Percentiles rank a stretch among this genome's conserved stretches.
These are phyloP conservation scores for Drosophila nr. perissopoda DNA, from an alignment of 2,888 invertebrate species.

Conservation along the genomic window DNA sequence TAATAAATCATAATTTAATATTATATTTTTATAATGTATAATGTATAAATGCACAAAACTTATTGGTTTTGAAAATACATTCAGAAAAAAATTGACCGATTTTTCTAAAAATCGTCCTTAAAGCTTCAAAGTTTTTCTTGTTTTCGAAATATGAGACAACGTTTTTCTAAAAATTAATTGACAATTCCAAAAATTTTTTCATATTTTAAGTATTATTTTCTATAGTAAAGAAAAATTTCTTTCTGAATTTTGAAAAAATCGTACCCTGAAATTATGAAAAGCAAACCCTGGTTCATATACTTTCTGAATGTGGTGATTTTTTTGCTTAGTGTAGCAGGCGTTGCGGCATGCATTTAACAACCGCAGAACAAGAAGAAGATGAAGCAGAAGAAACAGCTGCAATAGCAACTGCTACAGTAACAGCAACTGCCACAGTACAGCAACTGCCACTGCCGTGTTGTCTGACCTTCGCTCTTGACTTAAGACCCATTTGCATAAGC, in stretches of 20 bases:
- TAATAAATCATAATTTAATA: neutral
- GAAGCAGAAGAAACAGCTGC: slow-evolving; percentile 2
- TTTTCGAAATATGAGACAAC: neutral
- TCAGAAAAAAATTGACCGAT: too few relatives aligned
- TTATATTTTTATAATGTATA: neutral
- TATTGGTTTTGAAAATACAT: neutral
- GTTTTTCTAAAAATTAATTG: neutral
- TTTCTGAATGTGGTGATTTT: neutral
- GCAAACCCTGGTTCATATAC: neutral
- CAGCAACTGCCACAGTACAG: neutral
- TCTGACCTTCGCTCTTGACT: slow-evolving; percentile 74
- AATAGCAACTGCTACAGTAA: neutral
- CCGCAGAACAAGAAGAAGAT: slow-evolving; percentile 32
- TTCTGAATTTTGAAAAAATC: neutral
- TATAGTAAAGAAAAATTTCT: neutral
- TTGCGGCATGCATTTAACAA: slow-evolving; percentile 61
- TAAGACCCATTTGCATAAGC: slow-evolving; percentile 75
- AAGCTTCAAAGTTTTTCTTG: neutral
- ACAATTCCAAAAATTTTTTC: neutral
- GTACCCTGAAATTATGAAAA: neutral
- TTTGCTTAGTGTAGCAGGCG: slow-evolving; percentile 7
- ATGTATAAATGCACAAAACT: neutral
- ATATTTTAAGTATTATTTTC: neutral
- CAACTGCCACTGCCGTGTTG: neutral
- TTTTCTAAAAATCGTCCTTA: neutral